Base-by-base conservation (phyloP, 2,113 vertebrate species). In the Tetrax tetrax region DNA sequence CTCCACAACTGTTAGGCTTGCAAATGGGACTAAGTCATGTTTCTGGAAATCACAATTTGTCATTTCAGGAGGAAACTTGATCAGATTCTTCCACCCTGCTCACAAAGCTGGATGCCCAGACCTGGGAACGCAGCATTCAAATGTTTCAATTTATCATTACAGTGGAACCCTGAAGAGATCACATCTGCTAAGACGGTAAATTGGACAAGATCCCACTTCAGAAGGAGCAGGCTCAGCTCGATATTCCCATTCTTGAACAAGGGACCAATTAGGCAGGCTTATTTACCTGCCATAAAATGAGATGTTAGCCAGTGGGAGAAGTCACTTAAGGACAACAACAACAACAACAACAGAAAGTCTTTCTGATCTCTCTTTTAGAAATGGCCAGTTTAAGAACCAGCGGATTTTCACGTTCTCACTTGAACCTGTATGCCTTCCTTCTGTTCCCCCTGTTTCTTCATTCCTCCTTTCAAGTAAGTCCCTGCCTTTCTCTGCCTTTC, bases 81-180 rank as follows among this genome's bases (percentile, higher is more conserved):
- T 95, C 77, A 93, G 90, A 91, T 78, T 48, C 65, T 78, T 59
- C 70, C 75, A 92, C 76, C 14, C 15, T 21, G 31, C 38, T 94
- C 14, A 6, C 41, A 89, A 91, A 95, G 78, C 82, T 93, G 77
- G 78, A 86, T 66, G 57, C 85, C 56, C 43, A 47, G 95, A 89
- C 91, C 57, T 93, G 51, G 71, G 54, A 89, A 80, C 51, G 10
- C 91, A 95, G 87, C 90, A 89, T 89, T 97, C 96, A 92, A 96
- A 96, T 95, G 94, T 97, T 97, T 97, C 95, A 93, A 97, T 97
- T 97, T 95, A 95, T 96, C 97, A 97, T 96, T 96, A 97, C 96
- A 97, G 85, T 83, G 95, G 94, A 97, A 96, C 96, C 97, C 97
- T 93, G 95, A 97, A 94, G 97, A 97, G 97, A 96, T 96, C 95